Percentiles rank a stretch among this genome's conserved stretches.
Conservation (phyloP, 2,888 invertebrate species). For the Hypselothyrea guttata region DNA sequence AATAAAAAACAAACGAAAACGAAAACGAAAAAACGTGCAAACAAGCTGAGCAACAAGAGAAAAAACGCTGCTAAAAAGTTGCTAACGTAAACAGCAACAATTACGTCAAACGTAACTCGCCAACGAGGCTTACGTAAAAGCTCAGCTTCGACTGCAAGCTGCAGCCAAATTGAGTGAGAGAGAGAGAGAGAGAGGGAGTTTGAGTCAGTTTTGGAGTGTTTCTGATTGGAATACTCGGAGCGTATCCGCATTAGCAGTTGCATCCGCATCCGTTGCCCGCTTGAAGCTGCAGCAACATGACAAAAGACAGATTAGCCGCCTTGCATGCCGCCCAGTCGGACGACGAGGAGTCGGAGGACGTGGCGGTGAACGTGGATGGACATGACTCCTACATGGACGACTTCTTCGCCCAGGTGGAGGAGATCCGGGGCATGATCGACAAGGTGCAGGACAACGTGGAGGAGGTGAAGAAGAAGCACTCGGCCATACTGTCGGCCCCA, state of each 20-base stretch:
- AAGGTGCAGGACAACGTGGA: conserved; percentile 99
- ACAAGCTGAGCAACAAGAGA: conserved; percentile 63
- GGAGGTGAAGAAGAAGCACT: conserved; percentile 99
- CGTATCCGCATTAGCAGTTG: conserved; percentile 8
- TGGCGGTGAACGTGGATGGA: conserved; percentile 96
- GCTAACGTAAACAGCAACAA: conserved; percentile 31
- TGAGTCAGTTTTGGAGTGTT: too few species aligned
- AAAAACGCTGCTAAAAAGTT: conserved; percentile 46
- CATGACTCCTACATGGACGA: conserved; percentile 99
- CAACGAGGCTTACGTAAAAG: conserved; percentile 8
- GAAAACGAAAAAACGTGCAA: conserved; percentile 55
- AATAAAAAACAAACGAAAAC: conserved; percentile 11
- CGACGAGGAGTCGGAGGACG: conserved; percentile 97
- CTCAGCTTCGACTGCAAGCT: conserved; percentile 1
- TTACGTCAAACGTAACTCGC: conserved; percentile 24
- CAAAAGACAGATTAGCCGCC: conserved; percentile 98
- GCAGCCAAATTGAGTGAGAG: conserved; percentile 8
- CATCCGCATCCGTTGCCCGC: conserved; percentile 24
- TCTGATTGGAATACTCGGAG: too few species aligned
- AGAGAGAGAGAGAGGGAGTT: too few species aligned
- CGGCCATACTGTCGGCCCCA: conserved; percentile 98
- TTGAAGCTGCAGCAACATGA: conserved; percentile 84
- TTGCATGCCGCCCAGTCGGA: conserved; percentile 99
- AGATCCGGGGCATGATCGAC: conserved; percentile 99
- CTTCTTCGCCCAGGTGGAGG: conserved; percentile 99